A percentile compares a stretch with the other conserved stretches of the same genome.
phyloP scores from a whole-genome alignment of 2,888 invertebrate genomes.

The Metacarcinus magister region DNA sequence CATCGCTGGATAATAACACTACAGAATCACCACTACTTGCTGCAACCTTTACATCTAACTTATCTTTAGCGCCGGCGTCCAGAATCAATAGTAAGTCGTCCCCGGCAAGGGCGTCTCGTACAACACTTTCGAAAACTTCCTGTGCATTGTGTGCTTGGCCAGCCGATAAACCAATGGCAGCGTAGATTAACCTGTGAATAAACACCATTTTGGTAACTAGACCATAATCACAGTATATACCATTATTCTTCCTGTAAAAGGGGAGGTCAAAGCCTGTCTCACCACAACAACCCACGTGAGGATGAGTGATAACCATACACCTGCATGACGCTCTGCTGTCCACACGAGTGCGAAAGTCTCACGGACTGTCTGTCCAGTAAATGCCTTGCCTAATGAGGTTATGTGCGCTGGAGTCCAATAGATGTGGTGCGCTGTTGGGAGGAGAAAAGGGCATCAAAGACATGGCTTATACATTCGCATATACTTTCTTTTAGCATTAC shows the following conservation, averaged over 20 bases:
- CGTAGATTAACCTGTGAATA: neutral
- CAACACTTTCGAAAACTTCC: neutral
- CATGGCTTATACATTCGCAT: neutral
- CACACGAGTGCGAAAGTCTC: neutral
- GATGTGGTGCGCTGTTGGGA: neutral
- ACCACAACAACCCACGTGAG: neutral
- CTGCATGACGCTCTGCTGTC: neutral
- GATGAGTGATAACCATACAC: neutral
- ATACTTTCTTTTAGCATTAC: neutral
- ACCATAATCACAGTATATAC: neutral
- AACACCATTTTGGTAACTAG: neutral
- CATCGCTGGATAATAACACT: neutral
- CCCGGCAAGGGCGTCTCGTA: conserved; percentile 57
- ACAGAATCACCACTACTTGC: neutral
- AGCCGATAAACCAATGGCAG: neutral
- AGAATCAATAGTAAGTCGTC: conserved; percentile 60
- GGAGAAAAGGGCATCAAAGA: neutral
- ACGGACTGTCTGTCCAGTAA: neutral
- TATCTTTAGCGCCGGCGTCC: conserved; percentile 22
- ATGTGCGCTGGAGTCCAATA: neutral
- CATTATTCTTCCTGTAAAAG: neutral
- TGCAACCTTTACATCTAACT: conserved; percentile 3
- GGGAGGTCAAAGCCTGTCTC: neutral
- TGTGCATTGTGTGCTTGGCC: neutral
- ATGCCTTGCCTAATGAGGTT: neutral